Percentiles rank a stretch among this genome's conserved stretches.
Conservation (phyloP, 2,113 vertebrate genomes). For the Rhineura floridana region DNA sequence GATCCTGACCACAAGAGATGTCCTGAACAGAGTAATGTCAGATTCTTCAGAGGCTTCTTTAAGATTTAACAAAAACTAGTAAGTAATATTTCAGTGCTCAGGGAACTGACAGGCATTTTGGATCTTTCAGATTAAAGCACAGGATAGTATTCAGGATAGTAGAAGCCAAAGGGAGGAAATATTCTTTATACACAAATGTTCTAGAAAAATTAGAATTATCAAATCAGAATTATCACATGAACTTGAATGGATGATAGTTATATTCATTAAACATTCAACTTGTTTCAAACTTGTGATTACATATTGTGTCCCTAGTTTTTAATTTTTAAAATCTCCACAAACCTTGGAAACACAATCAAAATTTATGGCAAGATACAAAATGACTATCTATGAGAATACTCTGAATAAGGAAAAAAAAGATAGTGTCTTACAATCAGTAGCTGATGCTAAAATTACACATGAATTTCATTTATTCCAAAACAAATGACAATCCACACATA, state of each 20-base stretch:
- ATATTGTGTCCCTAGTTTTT: background rate
- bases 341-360: background rate
- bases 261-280: background rate
- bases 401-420: background rate
- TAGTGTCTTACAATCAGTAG: accelerated
- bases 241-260: background rate
- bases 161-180: background rate
- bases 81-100: background rate
- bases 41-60: background rate
- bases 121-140: background rate
- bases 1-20: background rate
- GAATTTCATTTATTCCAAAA: background rate
- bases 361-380: background rate
- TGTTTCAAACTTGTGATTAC: background rate
- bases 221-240: background rate
- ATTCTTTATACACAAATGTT: background rate
- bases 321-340: background rate
- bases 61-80: too few relatives aligned
- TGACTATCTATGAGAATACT: background rate
- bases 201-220: background rate
- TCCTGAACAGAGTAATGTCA: background rate
- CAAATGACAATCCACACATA: accelerated
- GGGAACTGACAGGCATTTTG: background rate
- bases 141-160: background rate
- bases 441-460: background rate